These are phyloP conservation scores for Tolmerus cingulatus DNA, from an alignment of 2,888 invertebrate genomes.

Conservation along the genomic window DNA sequence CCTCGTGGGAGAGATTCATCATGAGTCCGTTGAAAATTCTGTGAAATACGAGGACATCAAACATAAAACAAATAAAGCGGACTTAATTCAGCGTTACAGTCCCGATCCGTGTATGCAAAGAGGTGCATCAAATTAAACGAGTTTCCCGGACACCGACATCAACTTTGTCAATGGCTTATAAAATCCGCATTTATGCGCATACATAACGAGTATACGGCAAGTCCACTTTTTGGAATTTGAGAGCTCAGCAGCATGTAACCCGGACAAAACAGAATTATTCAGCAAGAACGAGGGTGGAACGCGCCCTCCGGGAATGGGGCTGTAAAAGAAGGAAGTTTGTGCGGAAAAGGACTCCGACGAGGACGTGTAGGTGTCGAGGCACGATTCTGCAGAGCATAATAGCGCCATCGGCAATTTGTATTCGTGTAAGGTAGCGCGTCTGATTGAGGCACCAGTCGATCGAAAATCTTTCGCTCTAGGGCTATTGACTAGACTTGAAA, in stretches of 20 bases:
- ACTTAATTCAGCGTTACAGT: background rate
- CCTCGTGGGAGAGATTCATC: background rate
- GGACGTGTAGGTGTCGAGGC: background rate
- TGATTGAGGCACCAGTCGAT: background rate
- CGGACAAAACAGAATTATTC: background rate
- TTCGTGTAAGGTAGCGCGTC: background rate
- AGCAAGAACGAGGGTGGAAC: background rate
- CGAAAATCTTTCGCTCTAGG: background rate
- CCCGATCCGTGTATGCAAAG: background rate
- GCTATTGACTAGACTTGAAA: background rate
- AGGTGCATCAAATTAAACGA: background rate
- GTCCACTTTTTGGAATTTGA: background rate
- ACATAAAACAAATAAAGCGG: background rate
- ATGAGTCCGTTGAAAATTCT: background rate
- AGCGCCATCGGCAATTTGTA: background rate
- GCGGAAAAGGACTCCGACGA: background rate
- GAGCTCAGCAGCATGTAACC: background rate
- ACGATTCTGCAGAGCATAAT: background rate
- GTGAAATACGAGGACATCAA: background rate
- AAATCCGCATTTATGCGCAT: background rate
- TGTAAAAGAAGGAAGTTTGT: background rate
- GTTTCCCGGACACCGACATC: background rate
- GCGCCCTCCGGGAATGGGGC: background rate
- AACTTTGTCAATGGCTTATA: background rate
- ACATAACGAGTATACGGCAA: background rate